A percentile compares a stretch with the other conserved stretches of the same genome.
These are phyloP conservation scores for Drosophila barbarae DNA, from an alignment of 2,888 invertebrate species.

Conservation along the genomic window DNA sequence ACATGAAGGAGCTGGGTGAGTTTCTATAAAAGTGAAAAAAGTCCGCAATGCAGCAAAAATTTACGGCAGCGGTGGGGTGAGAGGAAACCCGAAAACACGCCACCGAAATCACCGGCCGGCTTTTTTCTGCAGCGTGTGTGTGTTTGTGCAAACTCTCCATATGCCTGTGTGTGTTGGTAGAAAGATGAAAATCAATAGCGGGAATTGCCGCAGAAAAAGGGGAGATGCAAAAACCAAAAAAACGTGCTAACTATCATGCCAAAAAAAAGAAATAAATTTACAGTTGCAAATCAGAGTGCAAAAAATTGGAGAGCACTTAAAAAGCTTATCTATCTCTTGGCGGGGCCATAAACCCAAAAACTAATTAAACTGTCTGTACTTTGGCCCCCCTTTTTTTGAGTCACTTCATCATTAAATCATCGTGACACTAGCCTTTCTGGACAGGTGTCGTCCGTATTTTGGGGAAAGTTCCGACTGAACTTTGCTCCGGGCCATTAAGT, in stretches of 20 bases:
- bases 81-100: conserved; percentile 39
- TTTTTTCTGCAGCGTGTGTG: conserved; percentile 28
- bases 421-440: conserved; percentile 12
- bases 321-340: conserved; percentile 41
- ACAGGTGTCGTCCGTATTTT: conserved; percentile 27
- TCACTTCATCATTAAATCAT: conserved; percentile 13
- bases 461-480: conserved; percentile 31
- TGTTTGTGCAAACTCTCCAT: conserved; percentile 28
- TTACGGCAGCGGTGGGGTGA: not conserved
- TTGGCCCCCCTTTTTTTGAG: conserved; percentile 36
- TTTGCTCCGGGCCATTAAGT: conserved; percentile 20
- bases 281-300: conserved; percentile 27
- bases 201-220: conserved; percentile 1
- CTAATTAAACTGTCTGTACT: conserved; percentile 50
- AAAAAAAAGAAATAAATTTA: not conserved
- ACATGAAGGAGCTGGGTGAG: conserved; percentile 93
- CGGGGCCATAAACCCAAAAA: conserved; percentile 48
- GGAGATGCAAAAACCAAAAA: conserved; percentile 41
- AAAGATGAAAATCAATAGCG: conserved; percentile 41
- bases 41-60: conserved; percentile 16
- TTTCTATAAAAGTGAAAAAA: conserved; percentile 41
- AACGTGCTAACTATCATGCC: conserved; percentile 43
- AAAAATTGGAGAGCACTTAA: conserved; percentile 25
- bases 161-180: not conserved
- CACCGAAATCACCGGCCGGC: conserved; percentile 64